Percentiles rank a stretch among this genome's conserved stretches.
These are phyloP conservation scores for Xanthostigma xanthostigma DNA, from an alignment of 2,888 invertebrate genomes.

Conservation along the genomic window DNA sequence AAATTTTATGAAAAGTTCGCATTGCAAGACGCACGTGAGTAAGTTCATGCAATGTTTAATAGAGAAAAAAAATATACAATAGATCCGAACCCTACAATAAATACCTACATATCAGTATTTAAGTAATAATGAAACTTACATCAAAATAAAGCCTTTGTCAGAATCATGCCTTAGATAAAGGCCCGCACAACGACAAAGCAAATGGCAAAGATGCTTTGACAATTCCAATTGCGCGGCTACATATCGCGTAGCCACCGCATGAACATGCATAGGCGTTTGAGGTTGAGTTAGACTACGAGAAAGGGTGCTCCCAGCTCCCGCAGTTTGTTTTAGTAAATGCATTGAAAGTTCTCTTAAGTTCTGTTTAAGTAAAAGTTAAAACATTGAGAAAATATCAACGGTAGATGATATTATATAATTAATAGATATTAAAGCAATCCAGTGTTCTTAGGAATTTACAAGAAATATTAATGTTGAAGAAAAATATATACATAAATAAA, in stretches of 20 bases:
- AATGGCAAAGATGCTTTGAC: conserved; percentile 60
- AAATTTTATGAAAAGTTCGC: conserved; percentile 3
- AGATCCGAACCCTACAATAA: too few species aligned
- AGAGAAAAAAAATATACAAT: too few species aligned
- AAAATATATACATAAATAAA: too few species aligned
- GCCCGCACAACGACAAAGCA: conserved; percentile 51
- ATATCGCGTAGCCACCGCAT: conserved; percentile 68
- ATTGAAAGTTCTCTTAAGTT: conserved; percentile 75
- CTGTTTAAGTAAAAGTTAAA: conserved; percentile 26
- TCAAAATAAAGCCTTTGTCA: conserved; percentile 61
- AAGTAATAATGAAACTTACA: conserved; percentile 35
- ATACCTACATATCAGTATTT: too few species aligned
- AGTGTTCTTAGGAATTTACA: too few species aligned
- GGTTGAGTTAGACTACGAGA: conserved; percentile 30
- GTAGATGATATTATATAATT: neutral
- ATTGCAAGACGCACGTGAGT: neutral
- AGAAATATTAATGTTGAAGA: too few species aligned
- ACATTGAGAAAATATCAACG: neutral
- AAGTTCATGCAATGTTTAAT: too few species aligned
- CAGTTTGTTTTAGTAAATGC: conserved; percentile 56
- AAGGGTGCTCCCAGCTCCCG: conserved; percentile 30
- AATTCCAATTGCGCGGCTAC: conserved; percentile 70
- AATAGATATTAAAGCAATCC: neutral
- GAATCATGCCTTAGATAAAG: conserved; percentile 52
- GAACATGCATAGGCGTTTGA: conserved; percentile 55